Evolutionary conservation across 2,113 vertebrate genomes (phyloP), one percentile per base, ranked within the genome.

Genomic region (Limanda limanda): DNA sequence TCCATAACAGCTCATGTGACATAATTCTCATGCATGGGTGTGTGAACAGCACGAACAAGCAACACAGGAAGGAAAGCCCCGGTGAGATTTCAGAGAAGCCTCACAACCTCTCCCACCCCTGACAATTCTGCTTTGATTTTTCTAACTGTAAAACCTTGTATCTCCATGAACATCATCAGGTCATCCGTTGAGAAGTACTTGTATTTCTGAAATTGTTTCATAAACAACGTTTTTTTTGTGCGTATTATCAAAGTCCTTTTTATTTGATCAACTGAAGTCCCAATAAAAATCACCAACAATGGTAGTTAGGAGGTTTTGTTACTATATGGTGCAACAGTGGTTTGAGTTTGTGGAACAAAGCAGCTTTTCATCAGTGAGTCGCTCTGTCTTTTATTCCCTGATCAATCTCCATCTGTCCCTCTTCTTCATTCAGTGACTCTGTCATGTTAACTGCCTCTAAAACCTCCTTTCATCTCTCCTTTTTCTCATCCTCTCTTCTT

Each of bases 11-110:
- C 42, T 17, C 45, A 55, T 81, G 61, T 79, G 66, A 77, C 63
- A 76, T 76, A 78, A 66, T 83, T 84, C 77, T 69, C 59, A 75
- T 63, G 23, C 51, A 52, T n/a, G 18, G 7, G 2, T 20, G 51
- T 52, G 51, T 52, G 45, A 48, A 5, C 13, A 48, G 45, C 45
- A 15, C 42, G 11, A 1, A 45, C 42, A 4, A 45, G 42, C 42
- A 45, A 45, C 42, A 45, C 42, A 4, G 45, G 15, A 6, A 17
- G 45, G 45, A 17, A 5, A 42, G 40, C 40, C 40, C 40, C 10
- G 2, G 40, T 11, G 40, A 13, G 45, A 17, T 15, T 48, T 48
- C 45, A 48, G 45, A 4, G 11, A 52, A 52, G 51, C 51, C 18
- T 54, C 18, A 9, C 20, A n/a, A 9, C 51, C 20, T 0, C 52